These are phyloP conservation scores for Embiotoca jacksoni DNA, from an alignment of 2,113 vertebrate genomes.

Conservation along the genomic window DNA sequence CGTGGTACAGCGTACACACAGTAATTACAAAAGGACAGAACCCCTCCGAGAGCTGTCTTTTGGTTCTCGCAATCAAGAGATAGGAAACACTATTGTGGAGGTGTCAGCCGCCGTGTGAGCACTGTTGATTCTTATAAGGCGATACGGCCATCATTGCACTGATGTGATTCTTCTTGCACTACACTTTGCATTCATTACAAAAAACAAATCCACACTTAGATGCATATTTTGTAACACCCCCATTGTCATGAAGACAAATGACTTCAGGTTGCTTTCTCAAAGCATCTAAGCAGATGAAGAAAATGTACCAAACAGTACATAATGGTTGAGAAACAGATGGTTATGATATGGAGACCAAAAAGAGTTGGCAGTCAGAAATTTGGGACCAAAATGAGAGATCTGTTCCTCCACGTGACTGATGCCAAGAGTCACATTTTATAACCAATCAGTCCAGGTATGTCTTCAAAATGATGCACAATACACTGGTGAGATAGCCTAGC, in stretches of 20 bases:
- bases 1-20: slow-evolving; percentile 24
- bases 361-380: too few relatives aligned
- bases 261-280: too few relatives aligned
- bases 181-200: slow-evolving; percentile 1
- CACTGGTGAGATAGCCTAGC: too few relatives aligned
- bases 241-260: not conserved
- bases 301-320: too few relatives aligned
- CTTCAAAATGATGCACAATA: too few relatives aligned
- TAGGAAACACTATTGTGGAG: slow-evolving; percentile 3
- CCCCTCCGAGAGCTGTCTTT: slow-evolving; percentile 34
- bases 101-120: not conserved
- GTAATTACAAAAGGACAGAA: slow-evolving; percentile 47
- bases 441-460: too few relatives aligned
- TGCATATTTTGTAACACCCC: not conserved
- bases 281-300: too few relatives aligned
- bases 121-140: not conserved
- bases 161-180: slow-evolving; percentile 12
- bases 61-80: slow-evolving; percentile 35
- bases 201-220: slow-evolving; percentile 5
- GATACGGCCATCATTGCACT: not conserved
- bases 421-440: too few relatives aligned
- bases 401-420: too few relatives aligned
- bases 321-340: too few relatives aligned
- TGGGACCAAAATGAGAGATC: too few relatives aligned
- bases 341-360: too few relatives aligned